These are phyloP conservation scores for Lordiphosa andalusiaca DNA, from an alignment of 2,888 invertebrate genomes.

Conservation along the genomic window DNA sequence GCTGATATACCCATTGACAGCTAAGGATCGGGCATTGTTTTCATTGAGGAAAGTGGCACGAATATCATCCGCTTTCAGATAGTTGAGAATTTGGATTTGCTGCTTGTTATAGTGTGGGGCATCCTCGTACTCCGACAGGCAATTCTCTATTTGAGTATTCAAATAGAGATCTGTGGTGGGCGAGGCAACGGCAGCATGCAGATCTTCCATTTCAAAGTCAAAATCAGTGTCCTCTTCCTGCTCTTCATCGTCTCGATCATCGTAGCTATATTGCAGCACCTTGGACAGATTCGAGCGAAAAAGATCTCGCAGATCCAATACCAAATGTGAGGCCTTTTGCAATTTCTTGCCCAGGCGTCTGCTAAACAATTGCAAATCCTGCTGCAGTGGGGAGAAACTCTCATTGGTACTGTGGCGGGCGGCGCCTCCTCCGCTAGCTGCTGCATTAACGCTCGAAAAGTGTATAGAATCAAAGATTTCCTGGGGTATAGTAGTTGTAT, in stretches of 20 bases:
- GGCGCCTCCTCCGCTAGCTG: slow-evolving; percentile 9
- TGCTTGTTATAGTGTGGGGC: slow-evolving; percentile 75
- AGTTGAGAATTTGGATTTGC: slow-evolving; percentile 79
- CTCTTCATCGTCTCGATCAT: slow-evolving; percentile 43
- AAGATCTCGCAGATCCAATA: slow-evolving; percentile 72
- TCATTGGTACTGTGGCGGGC: slow-evolving; percentile 30
- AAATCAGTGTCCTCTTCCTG: slow-evolving; percentile 54
- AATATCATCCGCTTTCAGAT: slow-evolving; percentile 70
- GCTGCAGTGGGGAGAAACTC: slow-evolving; percentile 42
- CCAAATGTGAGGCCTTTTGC: slow-evolving; percentile 71
- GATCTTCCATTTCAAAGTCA: slow-evolving; percentile 67
- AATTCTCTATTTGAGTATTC: slow-evolving; percentile 74
- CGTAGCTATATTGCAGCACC: slow-evolving; percentile 54
- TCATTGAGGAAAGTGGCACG: slow-evolving; percentile 56
- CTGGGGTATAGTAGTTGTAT: slow-evolving; percentile 37
- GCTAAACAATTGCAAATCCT: slow-evolving; percentile 69
- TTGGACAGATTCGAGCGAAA: slow-evolving; percentile 73
- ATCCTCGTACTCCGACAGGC: slow-evolving; percentile 51
- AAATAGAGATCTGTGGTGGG: slow-evolving; percentile 53
- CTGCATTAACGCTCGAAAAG: slow-evolving; percentile 48
- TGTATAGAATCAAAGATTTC: slow-evolving; percentile 80
- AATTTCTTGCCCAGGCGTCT: slow-evolving; percentile 75
- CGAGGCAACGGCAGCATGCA: slow-evolving; percentile 37
- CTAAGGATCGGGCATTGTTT: slow-evolving; percentile 68
- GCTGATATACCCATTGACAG: slow-evolving; percentile 68